Percentiles rank a stretch among this genome's conserved stretches.
These are phyloP conservation scores for Ennomos fuscantarius DNA, from an alignment of 2,888 invertebrate genomes.

Conservation along the genomic window DNA sequence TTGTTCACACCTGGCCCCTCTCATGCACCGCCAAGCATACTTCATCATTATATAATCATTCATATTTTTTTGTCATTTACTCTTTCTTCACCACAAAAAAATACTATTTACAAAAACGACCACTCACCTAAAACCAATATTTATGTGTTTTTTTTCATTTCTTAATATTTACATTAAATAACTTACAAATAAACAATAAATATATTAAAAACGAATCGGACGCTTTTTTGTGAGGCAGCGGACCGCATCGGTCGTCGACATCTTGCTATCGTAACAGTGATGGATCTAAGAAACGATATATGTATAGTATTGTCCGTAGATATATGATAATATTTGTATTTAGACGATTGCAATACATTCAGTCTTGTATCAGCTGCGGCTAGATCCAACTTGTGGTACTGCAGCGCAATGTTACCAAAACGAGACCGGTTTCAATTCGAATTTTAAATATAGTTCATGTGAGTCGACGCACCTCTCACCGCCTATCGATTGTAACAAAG, in stretches of 20 bases:
- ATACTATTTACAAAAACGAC: constrained; percentile 76
- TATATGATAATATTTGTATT: constrained; percentile 23
- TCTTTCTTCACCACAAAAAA: constrained; percentile 74
- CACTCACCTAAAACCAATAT: constrained; percentile 72
- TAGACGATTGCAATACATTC: constrained; percentile 33
- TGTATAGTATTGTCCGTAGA: constrained; percentile 26
- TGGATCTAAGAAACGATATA: constrained; percentile 7
- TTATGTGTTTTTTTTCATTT: constrained; percentile 61
- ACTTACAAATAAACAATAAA: constrained; percentile 81
- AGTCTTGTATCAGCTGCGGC: constrained; percentile 32
- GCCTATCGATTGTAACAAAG: constrained; percentile 9
- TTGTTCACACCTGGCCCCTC: constrained; percentile 39
- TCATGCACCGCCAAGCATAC: constrained; percentile 46
- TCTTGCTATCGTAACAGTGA: background rate
- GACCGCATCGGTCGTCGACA: constrained; percentile 5
- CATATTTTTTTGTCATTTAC: constrained; percentile 75
- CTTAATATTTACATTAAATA: constrained; percentile 82
- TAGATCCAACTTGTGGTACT: background rate
- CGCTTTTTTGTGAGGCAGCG: constrained; percentile 49
- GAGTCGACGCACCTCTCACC: constrained; percentile 10
- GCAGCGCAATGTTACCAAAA: constrained; percentile 7
- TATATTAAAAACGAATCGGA: constrained; percentile 73
- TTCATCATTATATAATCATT: constrained; percentile 34
- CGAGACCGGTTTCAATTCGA: background rate
- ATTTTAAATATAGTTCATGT: background rate